Base-by-base conservation (phyloP, 2,888 invertebrate species). In the Fragum whitleyi region DNA sequence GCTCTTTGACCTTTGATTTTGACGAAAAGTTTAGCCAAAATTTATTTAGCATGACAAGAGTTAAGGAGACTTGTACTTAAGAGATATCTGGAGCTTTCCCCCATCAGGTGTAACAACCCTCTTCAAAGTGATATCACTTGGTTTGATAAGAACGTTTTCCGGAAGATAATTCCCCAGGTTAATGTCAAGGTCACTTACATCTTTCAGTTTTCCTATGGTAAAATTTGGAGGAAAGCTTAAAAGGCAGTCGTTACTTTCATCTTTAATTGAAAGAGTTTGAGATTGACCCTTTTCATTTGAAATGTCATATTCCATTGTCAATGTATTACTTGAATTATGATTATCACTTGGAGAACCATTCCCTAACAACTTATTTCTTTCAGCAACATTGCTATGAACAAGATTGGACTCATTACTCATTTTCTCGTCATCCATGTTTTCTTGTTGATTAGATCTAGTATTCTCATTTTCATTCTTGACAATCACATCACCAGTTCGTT, bases 151-250 rank as follows among this genome's bases (percentile, higher is more conserved):
- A 67, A 74, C 67, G 47, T 81, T 71, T n/a, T 81, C 77, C 19
- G 81, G 81, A 5, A 81, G 47, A 28, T 70, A 81, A 42, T 81
- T 77, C 23, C 77, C 77, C n/a, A 81, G 67, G 59, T 71, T 81
- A 51, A 81, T 51, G 74, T 81, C 81, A 74, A 77, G 71, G 61
- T 81, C 77, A 69, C 62, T 55, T 6, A 74, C 32, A 23, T 70
- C 21, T 39, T 68, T 71, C 9, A 74, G 71, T 55, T 69, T 71
- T 42, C 68, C 77, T 42, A 57, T 65, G 1, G 59, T 57, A 5
- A 61, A 68, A 61, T 61, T 67, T 19, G 70, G 73, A 14, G 69
- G 57, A 59, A 77, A 81, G 32, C 74, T 53, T 19, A 70, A 67
- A 16, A 74, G 67, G 36, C 59, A 71, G 59, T 81, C 62, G 26